phyloP scores from a whole-genome alignment of 2,888 invertebrate genomes.

The Aporophyla lueneburgensis region DNA sequence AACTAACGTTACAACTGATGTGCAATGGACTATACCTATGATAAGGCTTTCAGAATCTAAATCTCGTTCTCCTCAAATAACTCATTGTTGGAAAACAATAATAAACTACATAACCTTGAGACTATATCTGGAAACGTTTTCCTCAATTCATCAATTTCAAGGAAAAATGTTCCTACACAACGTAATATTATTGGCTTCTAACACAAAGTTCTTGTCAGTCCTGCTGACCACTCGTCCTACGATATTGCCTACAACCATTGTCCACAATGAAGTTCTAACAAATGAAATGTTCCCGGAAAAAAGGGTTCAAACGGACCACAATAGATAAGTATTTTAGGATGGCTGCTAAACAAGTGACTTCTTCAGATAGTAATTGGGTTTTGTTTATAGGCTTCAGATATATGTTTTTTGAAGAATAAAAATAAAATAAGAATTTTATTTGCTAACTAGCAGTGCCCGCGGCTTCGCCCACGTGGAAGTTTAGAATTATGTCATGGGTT shows the following conservation, averaged over 20 bases:
- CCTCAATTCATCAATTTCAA: neutral
- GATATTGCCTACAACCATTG: neutral
- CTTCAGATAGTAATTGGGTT: neutral
- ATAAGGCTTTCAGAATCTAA: neutral
- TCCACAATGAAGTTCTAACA: slow-evolving; percentile 2
- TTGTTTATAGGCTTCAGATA: neutral
- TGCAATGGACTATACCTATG: neutral
- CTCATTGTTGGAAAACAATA: neutral
- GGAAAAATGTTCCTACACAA: neutral
- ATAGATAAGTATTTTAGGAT: neutral
- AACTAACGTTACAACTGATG: neutral
- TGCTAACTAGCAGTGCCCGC: no score
- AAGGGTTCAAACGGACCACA: neutral
- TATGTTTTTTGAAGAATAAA: neutral
- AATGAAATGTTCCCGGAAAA: slow-evolving; percentile 2
- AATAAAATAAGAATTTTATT: no score
- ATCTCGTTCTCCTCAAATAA: neutral
- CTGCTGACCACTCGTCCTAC: slow-evolving; percentile 2
- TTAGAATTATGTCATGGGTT: no score
- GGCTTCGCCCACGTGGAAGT: no score
- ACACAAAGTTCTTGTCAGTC: neutral
- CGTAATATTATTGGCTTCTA: neutral
- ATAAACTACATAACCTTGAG: neutral
- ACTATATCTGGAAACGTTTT: neutral
- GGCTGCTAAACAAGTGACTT: neutral